A percentile compares a stretch with the other conserved stretches of the same genome.
Evolutionary conservation across 2,888 invertebrate genomes (phyloP).

Genomic region (Vanessa cardui): DNA sequence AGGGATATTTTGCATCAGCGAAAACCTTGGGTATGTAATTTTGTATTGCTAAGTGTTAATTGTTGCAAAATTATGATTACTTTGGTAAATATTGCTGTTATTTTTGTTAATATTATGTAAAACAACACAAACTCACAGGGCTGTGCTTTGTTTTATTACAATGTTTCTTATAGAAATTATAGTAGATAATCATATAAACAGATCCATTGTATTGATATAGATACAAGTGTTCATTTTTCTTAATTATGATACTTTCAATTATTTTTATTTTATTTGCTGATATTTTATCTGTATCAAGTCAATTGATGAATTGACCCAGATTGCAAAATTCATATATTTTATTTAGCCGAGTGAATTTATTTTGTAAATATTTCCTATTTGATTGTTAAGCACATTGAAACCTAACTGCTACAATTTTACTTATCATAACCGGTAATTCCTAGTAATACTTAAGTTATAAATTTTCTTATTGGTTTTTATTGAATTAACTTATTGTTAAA

Average conservation of each 20-base stretch:
- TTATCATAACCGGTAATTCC: too few relatives aligned
- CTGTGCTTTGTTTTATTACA: not conserved
- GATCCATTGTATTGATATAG: not conserved
- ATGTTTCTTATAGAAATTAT: not conserved
- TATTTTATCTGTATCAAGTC: not conserved
- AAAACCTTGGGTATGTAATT: constrained; percentile 17
- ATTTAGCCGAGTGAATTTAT: constrained; percentile 1
- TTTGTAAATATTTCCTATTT: not conserved
- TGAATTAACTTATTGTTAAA: too few relatives aligned
- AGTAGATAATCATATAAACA: not conserved
- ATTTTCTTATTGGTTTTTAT: too few relatives aligned
- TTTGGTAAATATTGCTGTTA: not conserved
- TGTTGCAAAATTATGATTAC: not conserved
- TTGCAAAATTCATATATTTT: not conserved
- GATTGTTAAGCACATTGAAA: not conserved
- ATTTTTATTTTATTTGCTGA: not conserved
- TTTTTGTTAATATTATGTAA: not conserved
- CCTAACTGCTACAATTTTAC: too few relatives aligned
- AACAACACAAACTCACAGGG: not conserved
- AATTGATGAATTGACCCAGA: not conserved
- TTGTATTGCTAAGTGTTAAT: constrained; percentile 1
- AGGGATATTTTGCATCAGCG: constrained; percentile 4
- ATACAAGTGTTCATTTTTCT: not conserved
- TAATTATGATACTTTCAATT: not conserved
- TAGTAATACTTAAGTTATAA: too few relatives aligned